Conservation (phyloP, 2,797 vertebrate species). For the Hippopotamyrus pictus region DNA sequence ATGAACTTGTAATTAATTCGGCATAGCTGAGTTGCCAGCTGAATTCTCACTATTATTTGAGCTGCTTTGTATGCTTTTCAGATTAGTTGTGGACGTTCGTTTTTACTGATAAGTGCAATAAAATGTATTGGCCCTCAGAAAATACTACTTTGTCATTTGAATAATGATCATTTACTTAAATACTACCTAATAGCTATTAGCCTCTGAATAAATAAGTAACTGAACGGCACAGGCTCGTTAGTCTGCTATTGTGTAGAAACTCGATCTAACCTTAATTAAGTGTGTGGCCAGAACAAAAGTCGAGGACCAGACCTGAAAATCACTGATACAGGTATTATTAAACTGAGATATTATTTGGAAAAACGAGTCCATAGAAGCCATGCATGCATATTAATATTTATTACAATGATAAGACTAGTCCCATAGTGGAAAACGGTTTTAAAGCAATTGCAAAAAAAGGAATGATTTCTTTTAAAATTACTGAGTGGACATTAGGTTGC, state of each 20-base stretch:
- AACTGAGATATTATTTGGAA: background rate
- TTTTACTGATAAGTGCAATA: background rate
- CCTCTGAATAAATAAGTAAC: background rate
- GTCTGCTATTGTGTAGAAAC: background rate
- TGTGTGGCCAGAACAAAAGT: background rate
- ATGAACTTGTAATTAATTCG: slow-evolving; percentile 2
- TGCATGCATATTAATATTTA: background rate
- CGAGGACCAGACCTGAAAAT: background rate
- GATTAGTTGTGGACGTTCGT: background rate
- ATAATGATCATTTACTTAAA: slow-evolving; percentile 8
- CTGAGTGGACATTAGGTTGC: background rate
- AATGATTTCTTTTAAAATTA: slow-evolving; percentile 1
- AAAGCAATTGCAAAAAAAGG: background rate
- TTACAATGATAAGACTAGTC: background rate
- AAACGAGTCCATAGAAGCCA: background rate
- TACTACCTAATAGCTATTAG: background rate
- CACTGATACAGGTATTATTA: slow-evolving; percentile 1
- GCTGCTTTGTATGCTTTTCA: background rate
- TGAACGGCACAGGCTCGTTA: background rate
- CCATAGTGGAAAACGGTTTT: background rate
- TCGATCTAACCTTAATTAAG: slow-evolving; percentile 2
- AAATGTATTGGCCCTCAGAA: background rate
- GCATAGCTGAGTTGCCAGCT: background rate
- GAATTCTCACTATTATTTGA: background rate
- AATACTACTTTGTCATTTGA: background rate